Conservation (phyloP, 2,113 vertebrate species). For the Prolemur simus region DNA sequence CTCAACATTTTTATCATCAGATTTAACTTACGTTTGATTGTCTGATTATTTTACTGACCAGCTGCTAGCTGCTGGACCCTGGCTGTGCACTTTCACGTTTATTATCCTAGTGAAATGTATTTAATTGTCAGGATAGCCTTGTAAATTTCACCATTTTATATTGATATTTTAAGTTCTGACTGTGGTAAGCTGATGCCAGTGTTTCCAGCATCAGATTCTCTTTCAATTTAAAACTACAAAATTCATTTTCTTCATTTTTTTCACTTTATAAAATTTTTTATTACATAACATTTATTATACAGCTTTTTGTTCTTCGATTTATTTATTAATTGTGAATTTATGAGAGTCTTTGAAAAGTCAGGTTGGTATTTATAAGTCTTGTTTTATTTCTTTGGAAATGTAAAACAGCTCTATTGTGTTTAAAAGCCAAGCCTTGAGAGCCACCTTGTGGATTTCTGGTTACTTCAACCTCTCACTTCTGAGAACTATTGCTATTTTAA, state of each 20-base stretch:
- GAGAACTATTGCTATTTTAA: background rate
- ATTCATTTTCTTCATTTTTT: background rate
- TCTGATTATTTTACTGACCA: background rate
- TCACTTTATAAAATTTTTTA: background rate
- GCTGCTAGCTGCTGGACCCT: background rate
- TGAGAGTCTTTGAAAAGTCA: constrained; percentile 35
- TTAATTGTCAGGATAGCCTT: background rate
- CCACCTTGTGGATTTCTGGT: constrained; percentile 78
- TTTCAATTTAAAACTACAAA: constrained; percentile 34
- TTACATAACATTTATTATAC: background rate
- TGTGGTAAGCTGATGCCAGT: background rate
- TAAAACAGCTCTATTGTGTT: background rate
- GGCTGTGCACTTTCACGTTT: background rate
- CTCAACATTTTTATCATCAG: background rate
- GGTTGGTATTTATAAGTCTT: constrained; percentile 18
- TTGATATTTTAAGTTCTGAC: constrained; percentile 41
- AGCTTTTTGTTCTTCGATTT: background rate
- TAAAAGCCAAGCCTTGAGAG: constrained; percentile 76
- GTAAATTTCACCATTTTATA: background rate
- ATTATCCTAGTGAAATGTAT: background rate
- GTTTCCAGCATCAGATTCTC: constrained; percentile 8
- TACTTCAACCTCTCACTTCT: constrained; percentile 1
- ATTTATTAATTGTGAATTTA: constrained; percentile 17
- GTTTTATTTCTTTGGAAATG: constrained; percentile 44
- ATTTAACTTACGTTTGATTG: no score